These are phyloP conservation scores for Platalea minor DNA, from an alignment of 2,797 vertebrate genomes.

Conservation along the genomic window DNA sequence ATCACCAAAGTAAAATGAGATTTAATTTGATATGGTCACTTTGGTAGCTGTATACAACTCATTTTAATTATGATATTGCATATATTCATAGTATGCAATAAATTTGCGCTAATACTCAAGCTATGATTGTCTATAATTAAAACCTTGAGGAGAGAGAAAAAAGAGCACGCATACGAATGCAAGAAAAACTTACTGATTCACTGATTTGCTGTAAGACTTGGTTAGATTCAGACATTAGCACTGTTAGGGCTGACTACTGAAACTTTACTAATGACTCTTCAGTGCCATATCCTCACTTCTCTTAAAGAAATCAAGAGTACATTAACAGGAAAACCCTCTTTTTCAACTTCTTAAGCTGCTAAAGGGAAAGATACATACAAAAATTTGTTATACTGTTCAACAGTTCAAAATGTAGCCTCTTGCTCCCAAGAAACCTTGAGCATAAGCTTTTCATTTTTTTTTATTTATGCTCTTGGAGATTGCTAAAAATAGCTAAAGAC, in stretches of 20 bases:
- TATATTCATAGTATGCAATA: background rate
- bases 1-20: background rate
- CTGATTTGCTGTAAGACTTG: background rate
- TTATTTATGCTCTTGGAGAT: background rate
- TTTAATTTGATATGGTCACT: background rate
- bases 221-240: background rate
- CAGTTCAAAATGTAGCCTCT: background rate
- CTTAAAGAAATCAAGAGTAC: background rate
- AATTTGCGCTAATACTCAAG: background rate
- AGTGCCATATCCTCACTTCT: background rate
- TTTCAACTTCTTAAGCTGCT: background rate
- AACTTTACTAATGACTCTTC: background rate
- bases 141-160: background rate
- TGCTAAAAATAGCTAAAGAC: background rate
- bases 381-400: background rate
- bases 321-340: background rate
- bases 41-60: background rate
- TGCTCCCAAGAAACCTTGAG: background rate
- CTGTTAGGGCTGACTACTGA: background rate
- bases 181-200: background rate
- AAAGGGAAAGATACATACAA: background rate
- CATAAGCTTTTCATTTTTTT: background rate
- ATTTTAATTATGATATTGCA: background rate
- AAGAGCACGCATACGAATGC: background rate
- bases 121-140: background rate